These are phyloP conservation scores for Gymnoscopelus braueri DNA, from an alignment of 2,797 vertebrate genomes.

Conservation along the genomic window DNA sequence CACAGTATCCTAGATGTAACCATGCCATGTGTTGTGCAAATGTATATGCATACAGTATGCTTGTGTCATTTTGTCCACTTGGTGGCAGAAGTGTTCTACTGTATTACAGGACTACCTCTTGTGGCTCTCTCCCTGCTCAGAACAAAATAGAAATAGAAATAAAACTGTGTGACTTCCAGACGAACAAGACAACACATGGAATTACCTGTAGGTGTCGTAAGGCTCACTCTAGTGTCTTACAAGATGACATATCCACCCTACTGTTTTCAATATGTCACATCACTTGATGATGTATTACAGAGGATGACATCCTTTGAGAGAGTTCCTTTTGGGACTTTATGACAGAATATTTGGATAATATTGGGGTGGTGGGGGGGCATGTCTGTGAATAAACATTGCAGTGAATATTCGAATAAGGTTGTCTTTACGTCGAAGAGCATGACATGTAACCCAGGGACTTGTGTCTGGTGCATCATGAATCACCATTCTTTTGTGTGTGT, in stretches of 20 bases:
- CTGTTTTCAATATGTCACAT: slow-evolving; percentile 46
- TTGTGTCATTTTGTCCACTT: slow-evolving; percentile 61
- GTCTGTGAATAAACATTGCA: too few relatives aligned
- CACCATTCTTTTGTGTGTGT: too few relatives aligned
- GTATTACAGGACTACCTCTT: not conserved
- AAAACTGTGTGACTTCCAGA: not conserved
- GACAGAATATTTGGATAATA: slow-evolving; percentile 22
- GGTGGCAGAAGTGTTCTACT: slow-evolving; percentile 81
- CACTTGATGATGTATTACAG: slow-evolving; percentile 32
- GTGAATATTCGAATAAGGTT: too few relatives aligned
- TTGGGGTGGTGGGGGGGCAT: too few relatives aligned
- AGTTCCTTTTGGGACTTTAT: slow-evolving; percentile 33
- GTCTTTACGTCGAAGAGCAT: too few relatives aligned
- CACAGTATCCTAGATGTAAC: not conserved
- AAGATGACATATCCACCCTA: slow-evolving; percentile 35
- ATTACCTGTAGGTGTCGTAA: slow-evolving; percentile 45
- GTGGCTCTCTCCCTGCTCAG: not conserved
- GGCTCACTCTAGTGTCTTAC: slow-evolving; percentile 25
- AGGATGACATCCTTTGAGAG: slow-evolving; percentile 25
- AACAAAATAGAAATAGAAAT: too few relatives aligned
- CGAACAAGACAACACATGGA: slow-evolving; percentile 29
- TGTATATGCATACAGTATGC: not conserved
- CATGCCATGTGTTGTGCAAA: not conserved
- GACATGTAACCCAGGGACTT: too few relatives aligned
- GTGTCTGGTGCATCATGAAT: too few relatives aligned